phyloP scores from a whole-genome alignment of 2,797 vertebrate species.

The Alauda arvensis region DNA sequence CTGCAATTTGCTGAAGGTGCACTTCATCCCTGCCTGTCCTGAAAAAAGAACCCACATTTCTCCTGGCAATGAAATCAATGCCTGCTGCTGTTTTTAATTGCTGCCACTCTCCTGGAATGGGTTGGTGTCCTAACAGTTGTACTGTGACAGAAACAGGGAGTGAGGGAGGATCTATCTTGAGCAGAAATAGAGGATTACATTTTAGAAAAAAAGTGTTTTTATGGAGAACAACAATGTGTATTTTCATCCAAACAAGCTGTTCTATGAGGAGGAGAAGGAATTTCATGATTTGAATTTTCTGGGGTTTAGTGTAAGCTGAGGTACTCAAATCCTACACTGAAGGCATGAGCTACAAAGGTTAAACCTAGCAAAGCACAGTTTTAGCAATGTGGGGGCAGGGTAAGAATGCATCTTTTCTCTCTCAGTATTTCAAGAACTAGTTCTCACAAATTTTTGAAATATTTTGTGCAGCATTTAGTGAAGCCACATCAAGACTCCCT shows the following conservation, averaged over 20 bases:
- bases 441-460: constrained; percentile 67
- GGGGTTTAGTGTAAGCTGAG: not conserved
- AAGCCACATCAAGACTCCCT: constrained; percentile 36
- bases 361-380: constrained; percentile 5
- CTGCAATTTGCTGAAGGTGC: not conserved
- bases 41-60: not conserved
- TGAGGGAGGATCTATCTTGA: not conserved
- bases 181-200: not conserved
- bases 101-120: not conserved
- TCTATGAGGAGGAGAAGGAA: not conserved
- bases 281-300: not conserved
- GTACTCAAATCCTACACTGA: constrained; percentile 26
- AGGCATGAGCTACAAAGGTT: constrained; percentile 34
- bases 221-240: not conserved
- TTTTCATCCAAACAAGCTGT: not conserved
- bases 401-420: constrained; percentile 69
- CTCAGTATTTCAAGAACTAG: constrained; percentile 34
- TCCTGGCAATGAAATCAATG: not conserved
- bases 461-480: constrained; percentile 47
- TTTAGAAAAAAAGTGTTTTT: not conserved
- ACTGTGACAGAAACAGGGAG: not conserved
- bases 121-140: not conserved
- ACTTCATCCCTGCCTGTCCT: not conserved
- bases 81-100: not conserved
- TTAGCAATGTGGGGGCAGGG: constrained; percentile 44